Conservation (phyloP, 2,113 vertebrate genomes). For the Oriolus oriolus region DNA sequence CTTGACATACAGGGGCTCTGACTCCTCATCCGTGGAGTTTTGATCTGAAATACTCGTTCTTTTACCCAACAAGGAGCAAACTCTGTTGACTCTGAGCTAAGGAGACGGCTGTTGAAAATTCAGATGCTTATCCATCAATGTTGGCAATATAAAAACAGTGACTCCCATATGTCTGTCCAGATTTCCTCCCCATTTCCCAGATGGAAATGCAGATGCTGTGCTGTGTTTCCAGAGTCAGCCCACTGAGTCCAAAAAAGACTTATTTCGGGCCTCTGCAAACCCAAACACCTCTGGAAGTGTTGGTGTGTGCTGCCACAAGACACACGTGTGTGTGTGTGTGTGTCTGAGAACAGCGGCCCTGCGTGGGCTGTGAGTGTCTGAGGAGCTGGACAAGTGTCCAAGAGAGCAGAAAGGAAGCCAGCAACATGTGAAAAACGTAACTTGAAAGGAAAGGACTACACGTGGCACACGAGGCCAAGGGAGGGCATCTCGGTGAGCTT, state of each 20-base stretch:
- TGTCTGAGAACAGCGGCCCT: background rate
- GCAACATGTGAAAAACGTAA: background rate
- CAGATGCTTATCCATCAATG: background rate
- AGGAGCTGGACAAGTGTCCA: background rate
- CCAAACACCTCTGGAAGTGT: background rate
- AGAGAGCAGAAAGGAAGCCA: background rate
- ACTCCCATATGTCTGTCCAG: slow-evolving; percentile 25
- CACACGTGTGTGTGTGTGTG: rapidly evolving
- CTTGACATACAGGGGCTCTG: background rate
- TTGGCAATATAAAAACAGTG: background rate
- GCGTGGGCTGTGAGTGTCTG: background rate
- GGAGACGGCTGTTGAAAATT: background rate
- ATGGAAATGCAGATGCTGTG: slow-evolving; percentile 43
- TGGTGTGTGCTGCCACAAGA: background rate
- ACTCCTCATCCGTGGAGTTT: background rate
- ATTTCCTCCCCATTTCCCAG: slow-evolving; percentile 16
- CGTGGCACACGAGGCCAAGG: background rate
- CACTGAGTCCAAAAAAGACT: background rate
- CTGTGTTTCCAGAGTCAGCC: background rate
- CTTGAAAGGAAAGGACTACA: background rate
- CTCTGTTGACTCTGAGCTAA: background rate
- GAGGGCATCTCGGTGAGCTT: background rate
- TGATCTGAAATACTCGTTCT: background rate
- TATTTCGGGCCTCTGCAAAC: background rate
- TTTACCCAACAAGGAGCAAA: background rate